Percentiles rank a stretch among this genome's conserved stretches.
Conservation (phyloP, 1,140 invertebrate species). For the Thereuonema tuberculata region DNA sequence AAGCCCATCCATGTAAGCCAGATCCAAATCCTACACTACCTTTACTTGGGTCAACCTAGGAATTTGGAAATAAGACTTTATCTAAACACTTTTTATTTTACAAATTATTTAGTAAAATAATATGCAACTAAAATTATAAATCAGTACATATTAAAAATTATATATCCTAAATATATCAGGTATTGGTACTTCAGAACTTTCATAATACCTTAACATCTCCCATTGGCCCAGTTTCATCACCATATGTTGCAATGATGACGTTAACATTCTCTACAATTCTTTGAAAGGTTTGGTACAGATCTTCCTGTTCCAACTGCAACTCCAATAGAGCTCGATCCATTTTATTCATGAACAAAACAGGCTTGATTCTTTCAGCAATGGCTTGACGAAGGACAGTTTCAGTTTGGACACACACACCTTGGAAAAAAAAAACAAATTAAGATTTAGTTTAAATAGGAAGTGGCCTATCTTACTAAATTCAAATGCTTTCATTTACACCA, state of each 20-base stretch:
- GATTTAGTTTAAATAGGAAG: slow-evolving; percentile 1
- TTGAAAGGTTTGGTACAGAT: slow-evolving; percentile 98
- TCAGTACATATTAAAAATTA: slow-evolving; percentile 14
- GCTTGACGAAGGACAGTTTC: slow-evolving; percentile 98
- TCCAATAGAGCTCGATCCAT: slow-evolving; percentile 97
- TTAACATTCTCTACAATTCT: slow-evolving; percentile 99
- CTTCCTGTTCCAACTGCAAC: slow-evolving; percentile 87
- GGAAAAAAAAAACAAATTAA: slow-evolving; percentile 19
- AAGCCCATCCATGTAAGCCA: slow-evolving; percentile 97
- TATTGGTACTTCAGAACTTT: too few relatives aligned
- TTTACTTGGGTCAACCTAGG: slow-evolving; percentile 79
- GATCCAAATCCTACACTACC: slow-evolving; percentile 99
- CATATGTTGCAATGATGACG: slow-evolving; percentile 99
- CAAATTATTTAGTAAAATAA: too few relatives aligned
- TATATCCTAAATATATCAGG: slow-evolving; percentile 24
- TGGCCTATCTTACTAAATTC: not conserved
- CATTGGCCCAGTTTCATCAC: slow-evolving; percentile 94
- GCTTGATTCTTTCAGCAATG: slow-evolving; percentile 97
- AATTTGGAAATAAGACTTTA: too few relatives aligned
- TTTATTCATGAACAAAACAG: slow-evolving; percentile 99
- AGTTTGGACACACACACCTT: slow-evolving; percentile 97
- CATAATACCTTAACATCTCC: slow-evolving; percentile 92
- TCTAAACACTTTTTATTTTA: too few relatives aligned
- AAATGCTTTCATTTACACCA: too few relatives aligned
- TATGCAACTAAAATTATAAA: slow-evolving; percentile 13